These are phyloP conservation scores for Ginglymostoma cirratum DNA, from an alignment of 2,113 vertebrate species.

Conservation along the genomic window DNA sequence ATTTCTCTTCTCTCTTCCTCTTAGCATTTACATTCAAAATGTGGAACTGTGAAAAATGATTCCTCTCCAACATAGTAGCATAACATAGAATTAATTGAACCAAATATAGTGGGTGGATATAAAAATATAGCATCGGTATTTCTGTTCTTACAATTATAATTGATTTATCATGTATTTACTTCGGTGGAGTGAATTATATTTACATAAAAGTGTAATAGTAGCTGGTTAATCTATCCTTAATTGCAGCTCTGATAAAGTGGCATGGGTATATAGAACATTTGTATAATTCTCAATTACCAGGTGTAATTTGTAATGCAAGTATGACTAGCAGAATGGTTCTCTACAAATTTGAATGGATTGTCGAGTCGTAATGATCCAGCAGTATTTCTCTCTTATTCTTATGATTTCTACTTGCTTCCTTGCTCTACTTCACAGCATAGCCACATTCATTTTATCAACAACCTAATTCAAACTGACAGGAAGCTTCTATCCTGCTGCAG, in stretches of 20 bases:
- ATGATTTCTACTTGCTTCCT: conserved; percentile 26
- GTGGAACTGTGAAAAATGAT: background rate
- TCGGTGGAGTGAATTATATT: conserved; percentile 7
- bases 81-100: conserved; percentile 25
- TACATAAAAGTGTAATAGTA: background rate
- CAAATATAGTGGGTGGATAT: background rate
- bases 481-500: conserved; percentile 16
- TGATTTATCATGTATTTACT: background rate
- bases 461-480: conserved; percentile 32
- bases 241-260: background rate
- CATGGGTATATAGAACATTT: background rate
- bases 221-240: background rate
- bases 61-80: background rate
- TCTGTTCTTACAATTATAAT: background rate
- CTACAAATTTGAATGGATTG: conserved; percentile 20
- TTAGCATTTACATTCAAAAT: background rate
- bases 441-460: conserved; percentile 32
- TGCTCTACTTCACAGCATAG: conserved; percentile 4
- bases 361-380: conserved; percentile 12
- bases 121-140: conserved; percentile 1
- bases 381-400: conserved; percentile 23
- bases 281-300: conserved; percentile 36
- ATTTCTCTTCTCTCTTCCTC: background rate
- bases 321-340: background rate
- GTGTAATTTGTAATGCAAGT: conserved; percentile 22